phyloP scores from a whole-genome alignment of 2,113 vertebrate species.

The Plecturocebus donacophilus region DNA sequence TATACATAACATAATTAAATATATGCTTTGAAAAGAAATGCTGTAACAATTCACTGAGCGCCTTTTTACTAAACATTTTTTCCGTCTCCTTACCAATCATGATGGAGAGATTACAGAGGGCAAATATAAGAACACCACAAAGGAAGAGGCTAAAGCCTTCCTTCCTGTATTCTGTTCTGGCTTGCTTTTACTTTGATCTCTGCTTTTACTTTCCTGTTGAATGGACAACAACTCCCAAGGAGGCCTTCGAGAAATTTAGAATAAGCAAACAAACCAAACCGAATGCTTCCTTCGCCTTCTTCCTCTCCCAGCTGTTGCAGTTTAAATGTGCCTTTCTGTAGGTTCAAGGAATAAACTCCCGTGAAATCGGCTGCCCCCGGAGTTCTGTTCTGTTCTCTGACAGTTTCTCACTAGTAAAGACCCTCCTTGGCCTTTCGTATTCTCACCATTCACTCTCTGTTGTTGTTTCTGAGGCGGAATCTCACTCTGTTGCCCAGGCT shows the following conservation, averaged over 20 bases:
- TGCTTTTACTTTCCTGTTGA: not conserved
- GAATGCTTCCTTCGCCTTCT: not conserved
- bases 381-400: not conserved
- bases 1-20: constrained; percentile 42
- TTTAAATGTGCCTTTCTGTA: not conserved
- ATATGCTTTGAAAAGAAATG: constrained; percentile 45
- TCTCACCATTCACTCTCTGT: not conserved
- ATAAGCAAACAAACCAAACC: constrained; percentile 2
- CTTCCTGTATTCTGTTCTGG: constrained; percentile 8
- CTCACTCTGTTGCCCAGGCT: too few relatives aligned
- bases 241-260: constrained; percentile 13
- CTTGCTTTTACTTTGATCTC: not conserved
- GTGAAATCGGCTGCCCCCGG: not conserved
- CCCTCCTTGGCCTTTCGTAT: not conserved
- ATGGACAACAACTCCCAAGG: not conserved
- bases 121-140: not conserved
- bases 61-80: not conserved
- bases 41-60: not conserved
- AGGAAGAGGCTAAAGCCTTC: not conserved
- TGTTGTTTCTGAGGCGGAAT: too few relatives aligned
- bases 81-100: constrained; percentile 4
- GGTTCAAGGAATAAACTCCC: not conserved
- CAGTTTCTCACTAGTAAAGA: not conserved
- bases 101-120: constrained; percentile 28
- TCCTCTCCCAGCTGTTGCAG: not conserved